Percentiles rank a stretch among this genome's conserved stretches.
Evolutionary conservation across 37 sponge, comb jelly and placozoan species (phyloP).

Genomic region (Bolinopsis microptera): DNA sequence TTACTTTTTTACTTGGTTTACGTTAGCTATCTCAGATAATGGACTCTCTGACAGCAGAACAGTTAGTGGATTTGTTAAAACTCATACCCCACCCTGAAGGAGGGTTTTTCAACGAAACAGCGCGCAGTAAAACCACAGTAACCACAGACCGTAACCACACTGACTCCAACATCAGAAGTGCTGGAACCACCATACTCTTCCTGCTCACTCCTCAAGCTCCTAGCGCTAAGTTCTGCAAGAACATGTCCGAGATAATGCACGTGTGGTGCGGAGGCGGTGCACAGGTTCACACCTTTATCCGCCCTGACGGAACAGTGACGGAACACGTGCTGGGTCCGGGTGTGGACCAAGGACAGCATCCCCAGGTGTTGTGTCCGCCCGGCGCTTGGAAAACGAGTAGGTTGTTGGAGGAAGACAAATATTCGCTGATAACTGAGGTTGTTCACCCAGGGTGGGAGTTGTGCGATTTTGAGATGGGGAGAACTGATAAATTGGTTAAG

Average conservation of each 20-base stretch:
- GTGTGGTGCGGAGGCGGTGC: background rate
- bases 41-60: background rate
- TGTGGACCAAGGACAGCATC: background rate
- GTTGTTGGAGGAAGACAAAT: background rate
- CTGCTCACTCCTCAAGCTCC: background rate
- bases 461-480: background rate
- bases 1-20: too few species aligned
- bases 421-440: background rate
- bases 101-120: conserved; percentile 1
- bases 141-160: background rate
- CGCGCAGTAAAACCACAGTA: background rate
- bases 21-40: too few species aligned
- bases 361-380: background rate
- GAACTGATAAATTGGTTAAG: background rate
- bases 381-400: background rate
- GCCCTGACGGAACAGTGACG: background rate
- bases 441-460: conserved; percentile 32
- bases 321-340: background rate
- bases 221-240: background rate
- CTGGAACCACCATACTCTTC: background rate
- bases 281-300: background rate
- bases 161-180: background rate
- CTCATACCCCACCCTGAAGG: background rate
- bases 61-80: background rate
- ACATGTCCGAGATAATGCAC: background rate